Percentiles rank a stretch among this genome's conserved stretches.
Evolutionary conservation across 2,113 vertebrate genomes (phyloP).

Genomic region (Larimichthys crocea): DNA sequence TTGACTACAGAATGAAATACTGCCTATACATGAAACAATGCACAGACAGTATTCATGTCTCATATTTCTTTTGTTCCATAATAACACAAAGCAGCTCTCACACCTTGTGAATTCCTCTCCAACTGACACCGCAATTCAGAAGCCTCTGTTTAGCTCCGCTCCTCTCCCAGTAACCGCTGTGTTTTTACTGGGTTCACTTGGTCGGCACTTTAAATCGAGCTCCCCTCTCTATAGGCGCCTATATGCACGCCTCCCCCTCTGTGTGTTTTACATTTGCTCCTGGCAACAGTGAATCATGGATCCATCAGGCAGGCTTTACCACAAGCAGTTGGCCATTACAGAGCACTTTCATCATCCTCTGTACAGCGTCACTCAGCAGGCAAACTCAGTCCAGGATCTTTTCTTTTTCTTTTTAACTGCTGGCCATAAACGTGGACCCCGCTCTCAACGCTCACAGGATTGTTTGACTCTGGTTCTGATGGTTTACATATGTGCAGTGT

Average conservation of each 20-base stretch:
- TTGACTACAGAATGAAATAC: neutral
- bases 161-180: slow-evolving; percentile 47
- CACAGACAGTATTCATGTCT: neutral
- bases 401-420: slow-evolving; percentile 72
- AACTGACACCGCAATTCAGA: slow-evolving; percentile 22
- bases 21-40: neutral
- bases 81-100: slow-evolving; percentile 28
- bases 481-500: slow-evolving; percentile 48
- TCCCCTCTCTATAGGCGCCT: slow-evolving; percentile 28
- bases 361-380: slow-evolving; percentile 40
- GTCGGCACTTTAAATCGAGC: slow-evolving; percentile 41
- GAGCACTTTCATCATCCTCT: slow-evolving; percentile 59
- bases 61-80: slow-evolving; percentile 8
- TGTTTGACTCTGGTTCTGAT: slow-evolving; percentile 51
- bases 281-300: slow-evolving; percentile 60
- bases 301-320: slow-evolving; percentile 58
- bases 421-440: slow-evolving; percentile 27
- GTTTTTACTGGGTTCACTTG: slow-evolving; percentile 63
- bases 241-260: slow-evolving; percentile 13
- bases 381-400: slow-evolving; percentile 67
- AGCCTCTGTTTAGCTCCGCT: slow-evolving; percentile 21
- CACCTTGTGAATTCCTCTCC: slow-evolving; percentile 21
- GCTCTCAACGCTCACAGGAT: slow-evolving; percentile 12
- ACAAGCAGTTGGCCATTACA: slow-evolving; percentile 55
- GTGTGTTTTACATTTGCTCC: slow-evolving; percentile 46